Evolutionary conservation across 2,797 vertebrate genomes (phyloP).

Genomic region (Pantherophis vulpinus): DNA sequence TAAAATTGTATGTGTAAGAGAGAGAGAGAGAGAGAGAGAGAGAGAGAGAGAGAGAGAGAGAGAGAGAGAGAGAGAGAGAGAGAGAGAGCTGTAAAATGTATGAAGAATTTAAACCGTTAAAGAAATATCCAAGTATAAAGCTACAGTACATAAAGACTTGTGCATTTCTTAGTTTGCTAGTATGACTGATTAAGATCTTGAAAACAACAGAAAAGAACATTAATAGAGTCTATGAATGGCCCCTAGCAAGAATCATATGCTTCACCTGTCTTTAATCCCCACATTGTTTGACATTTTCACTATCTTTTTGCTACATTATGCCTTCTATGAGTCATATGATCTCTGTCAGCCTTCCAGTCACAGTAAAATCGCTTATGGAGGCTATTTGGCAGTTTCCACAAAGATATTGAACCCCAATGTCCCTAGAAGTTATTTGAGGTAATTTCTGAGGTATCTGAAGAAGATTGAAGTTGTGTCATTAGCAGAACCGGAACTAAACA

Average conservation of each 20-base stretch:
- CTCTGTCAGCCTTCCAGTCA: constrained; percentile 21
- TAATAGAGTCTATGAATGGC: constrained; percentile 29
- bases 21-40: too few species aligned
- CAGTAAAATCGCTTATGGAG: not conserved
- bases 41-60: too few species aligned
- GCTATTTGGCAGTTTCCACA: not conserved
- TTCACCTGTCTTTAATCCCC: constrained; percentile 42
- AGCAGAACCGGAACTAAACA: not conserved
- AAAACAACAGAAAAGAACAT: constrained; percentile 38
- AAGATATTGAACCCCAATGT: not conserved
- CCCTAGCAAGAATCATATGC: not conserved
- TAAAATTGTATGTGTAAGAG: not conserved
- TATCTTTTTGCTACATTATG: constrained; percentile 17
- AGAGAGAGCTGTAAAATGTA: not conserved
- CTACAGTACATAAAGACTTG: not conserved
- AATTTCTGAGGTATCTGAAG: constrained; percentile 3
- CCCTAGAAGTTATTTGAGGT: not conserved
- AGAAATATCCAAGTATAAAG: constrained; percentile 26
- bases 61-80: not conserved
- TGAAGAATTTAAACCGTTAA: constrained; percentile 31
- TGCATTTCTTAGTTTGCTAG: not conserved
- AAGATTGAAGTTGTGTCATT: not conserved
- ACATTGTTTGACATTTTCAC: constrained; percentile 29
- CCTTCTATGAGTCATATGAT: constrained; percentile 3
- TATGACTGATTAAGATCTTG: constrained; percentile 26